Percentiles rank a stretch among this genome's conserved stretches.
Evolutionary conservation across 2,113 vertebrate species (phyloP).

Genomic region (Macquaria ambigua): DNA sequence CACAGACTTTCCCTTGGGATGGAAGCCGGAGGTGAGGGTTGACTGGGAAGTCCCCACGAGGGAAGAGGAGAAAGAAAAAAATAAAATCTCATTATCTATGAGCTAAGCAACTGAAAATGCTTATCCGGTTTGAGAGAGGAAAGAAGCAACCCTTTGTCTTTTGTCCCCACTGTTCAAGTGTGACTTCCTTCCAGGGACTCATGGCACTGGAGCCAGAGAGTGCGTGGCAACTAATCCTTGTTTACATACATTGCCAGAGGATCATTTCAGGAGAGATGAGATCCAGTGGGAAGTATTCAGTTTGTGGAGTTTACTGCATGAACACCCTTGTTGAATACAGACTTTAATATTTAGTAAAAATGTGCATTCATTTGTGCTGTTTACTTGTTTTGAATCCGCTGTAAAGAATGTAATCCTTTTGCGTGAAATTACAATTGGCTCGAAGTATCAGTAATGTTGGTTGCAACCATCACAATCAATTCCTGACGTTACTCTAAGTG

Average conservation of each 20-base stretch:
- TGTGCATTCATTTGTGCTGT: not conserved
- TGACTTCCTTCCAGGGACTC: slow-evolving; percentile 74
- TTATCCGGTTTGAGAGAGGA: slow-evolving; percentile 79
- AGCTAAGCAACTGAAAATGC: slow-evolving; percentile 82
- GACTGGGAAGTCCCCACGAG: slow-evolving; percentile 72
- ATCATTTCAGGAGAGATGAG: not conserved
- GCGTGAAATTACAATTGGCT: not conserved
- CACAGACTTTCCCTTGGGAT: slow-evolving; percentile 65
- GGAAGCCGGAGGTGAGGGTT: slow-evolving; percentile 62
- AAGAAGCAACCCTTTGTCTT: slow-evolving; percentile 83
- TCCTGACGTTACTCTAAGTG: not conserved
- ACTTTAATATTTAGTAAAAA: slow-evolving; percentile 1
- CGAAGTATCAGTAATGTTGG: not conserved
- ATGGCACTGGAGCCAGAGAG: slow-evolving; percentile 38
- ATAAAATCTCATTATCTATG: slow-evolving; percentile 79
- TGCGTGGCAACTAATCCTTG: slow-evolving; percentile 60
- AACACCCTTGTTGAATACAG: not conserved
- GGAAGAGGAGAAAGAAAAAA: slow-evolving; percentile 52
- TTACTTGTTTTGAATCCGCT: not conserved
- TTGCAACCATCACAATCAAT: not conserved
- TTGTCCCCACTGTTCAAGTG: slow-evolving; percentile 70
- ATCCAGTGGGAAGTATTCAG: slow-evolving; percentile 1
- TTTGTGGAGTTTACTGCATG: not conserved
- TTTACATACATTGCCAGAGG: slow-evolving; percentile 50
- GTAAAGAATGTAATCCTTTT: not conserved